These are phyloP conservation scores for Odontomyia ornata DNA, from an alignment of 2,888 invertebrate species.

Conservation along the genomic window DNA sequence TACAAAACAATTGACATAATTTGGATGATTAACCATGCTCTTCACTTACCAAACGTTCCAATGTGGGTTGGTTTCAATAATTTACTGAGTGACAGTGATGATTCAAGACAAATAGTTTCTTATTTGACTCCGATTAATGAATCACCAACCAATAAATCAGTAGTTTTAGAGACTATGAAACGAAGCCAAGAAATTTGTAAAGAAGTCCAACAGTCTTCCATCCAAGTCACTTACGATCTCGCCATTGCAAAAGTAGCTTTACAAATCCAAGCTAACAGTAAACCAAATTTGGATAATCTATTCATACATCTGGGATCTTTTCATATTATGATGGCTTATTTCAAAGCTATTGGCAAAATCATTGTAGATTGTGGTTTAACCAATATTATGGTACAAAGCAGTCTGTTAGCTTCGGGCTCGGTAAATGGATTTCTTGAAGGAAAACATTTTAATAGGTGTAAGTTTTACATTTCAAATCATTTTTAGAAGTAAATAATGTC, in stretches of 20 bases:
- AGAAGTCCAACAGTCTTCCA: constrained; percentile 47
- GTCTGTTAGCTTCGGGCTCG: constrained; percentile 9
- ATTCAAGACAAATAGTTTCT: background rate
- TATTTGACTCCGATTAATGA: constrained; percentile 52
- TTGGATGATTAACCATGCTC: no score
- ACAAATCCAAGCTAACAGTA: constrained; percentile 43
- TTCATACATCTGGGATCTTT: constrained; percentile 59
- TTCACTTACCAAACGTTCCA: background rate
- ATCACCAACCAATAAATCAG: constrained; percentile 53
- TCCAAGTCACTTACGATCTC: constrained; percentile 55
- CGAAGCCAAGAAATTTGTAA: constrained; percentile 50
- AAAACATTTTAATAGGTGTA: constrained; percentile 37
- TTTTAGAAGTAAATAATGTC: constrained; percentile 27
- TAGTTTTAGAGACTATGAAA: constrained; percentile 54
- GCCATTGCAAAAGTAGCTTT: constrained; percentile 55
- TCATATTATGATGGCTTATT: constrained; percentile 54
- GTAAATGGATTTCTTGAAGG: constrained; percentile 30
- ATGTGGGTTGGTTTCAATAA: constrained; percentile 18
- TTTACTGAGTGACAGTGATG: background rate
- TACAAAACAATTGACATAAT: no score
- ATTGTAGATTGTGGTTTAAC: constrained; percentile 48
- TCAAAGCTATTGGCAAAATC: constrained; percentile 52
- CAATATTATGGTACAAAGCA: constrained; percentile 37
- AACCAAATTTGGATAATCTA: constrained; percentile 55
- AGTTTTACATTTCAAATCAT: background rate